Conservation (phyloP, 1,140 invertebrate species). For the Bombus turneri region DNA sequence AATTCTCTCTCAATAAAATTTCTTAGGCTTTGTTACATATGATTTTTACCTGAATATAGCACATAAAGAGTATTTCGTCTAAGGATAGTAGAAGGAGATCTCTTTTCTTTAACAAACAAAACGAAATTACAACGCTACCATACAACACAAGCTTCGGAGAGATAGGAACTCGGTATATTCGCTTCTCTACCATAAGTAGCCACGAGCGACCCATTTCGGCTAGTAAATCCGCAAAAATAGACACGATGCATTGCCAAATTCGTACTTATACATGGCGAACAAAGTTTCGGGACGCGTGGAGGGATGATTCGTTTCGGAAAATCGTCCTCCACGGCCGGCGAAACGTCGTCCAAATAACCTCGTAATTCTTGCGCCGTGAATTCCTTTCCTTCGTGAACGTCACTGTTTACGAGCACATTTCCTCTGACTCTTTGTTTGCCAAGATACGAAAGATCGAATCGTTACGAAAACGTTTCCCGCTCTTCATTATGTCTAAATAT, state of each 20-base stretch:
- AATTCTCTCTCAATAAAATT: no score
- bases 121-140: background rate
- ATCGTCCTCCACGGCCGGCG: constrained; percentile 11
- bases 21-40: no score
- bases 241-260: constrained; percentile 46
- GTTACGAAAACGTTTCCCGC: background rate
- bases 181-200: background rate
- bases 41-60: no score
- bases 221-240: constrained; percentile 34
- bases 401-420: constrained; percentile 21
- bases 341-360: constrained; percentile 44
- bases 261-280: constrained; percentile 11
- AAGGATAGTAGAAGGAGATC: no score
- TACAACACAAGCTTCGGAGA: background rate
- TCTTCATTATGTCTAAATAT: background rate
- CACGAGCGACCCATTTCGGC: constrained; percentile 40
- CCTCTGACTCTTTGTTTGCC: background rate
- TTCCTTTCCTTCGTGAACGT: background rate
- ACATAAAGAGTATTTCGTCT: no score
- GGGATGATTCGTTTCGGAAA: constrained; percentile 29
- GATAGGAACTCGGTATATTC: constrained; percentile 12
- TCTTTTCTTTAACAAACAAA: background rate
- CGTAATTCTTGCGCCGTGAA: constrained; percentile 24
- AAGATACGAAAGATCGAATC: background rate
- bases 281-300: background rate